Evolutionary conservation across 2,797 vertebrate genomes (phyloP), one percentile per base, ranked within the genome.

Genomic region (Gallinago stenura): DNA sequence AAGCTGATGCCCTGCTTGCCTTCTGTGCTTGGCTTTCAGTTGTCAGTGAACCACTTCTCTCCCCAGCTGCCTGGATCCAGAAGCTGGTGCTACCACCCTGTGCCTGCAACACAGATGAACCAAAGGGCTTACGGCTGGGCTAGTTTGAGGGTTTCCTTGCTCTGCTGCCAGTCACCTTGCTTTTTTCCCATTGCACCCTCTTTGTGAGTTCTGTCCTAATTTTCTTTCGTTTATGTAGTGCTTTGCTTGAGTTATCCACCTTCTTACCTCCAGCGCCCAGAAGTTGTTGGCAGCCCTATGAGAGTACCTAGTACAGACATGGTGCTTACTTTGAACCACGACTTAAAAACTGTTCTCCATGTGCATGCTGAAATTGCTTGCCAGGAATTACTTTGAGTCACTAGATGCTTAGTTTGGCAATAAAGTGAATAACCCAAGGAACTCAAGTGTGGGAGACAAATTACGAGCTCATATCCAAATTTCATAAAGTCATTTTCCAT

Each of bases 371-470:
- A 79, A 94, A 77, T 77, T 46, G 25, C 57, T 87, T 95, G 90
- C 83, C 93, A 94, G 83, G 65, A 91, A 43, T 89, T 94, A 58
- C 64, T 96, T 93, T 84, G 71, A 81, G 90, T 89, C 93, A 91
- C 30, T 89, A 46, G 66, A 85, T 85, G 76, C 93, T 96, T 96
- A 86, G 79, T 73, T 94, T 95, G 90, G 95, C 90, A 93, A 26
- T 79, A 86, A 81, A 81, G 45, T 90, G 60, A 88, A 77, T 89
- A 95, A 93, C 41, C 61, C 71, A 71, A 85, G 61, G 65, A 91
- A 91, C 45, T 87, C 33, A 53, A 83, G 50, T 81, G 78, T 96
- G 79, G 79, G 81, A 95, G 87, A 88, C 71, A 90, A 91, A 89
- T 94, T 85, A 71, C 3, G 3, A 89, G 43, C 61, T 91, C n/a